Evolutionary conservation across 2,113 vertebrate species (phyloP), one percentile per base, ranked within the genome.

Genomic region (Casuarius casuarius): DNA sequence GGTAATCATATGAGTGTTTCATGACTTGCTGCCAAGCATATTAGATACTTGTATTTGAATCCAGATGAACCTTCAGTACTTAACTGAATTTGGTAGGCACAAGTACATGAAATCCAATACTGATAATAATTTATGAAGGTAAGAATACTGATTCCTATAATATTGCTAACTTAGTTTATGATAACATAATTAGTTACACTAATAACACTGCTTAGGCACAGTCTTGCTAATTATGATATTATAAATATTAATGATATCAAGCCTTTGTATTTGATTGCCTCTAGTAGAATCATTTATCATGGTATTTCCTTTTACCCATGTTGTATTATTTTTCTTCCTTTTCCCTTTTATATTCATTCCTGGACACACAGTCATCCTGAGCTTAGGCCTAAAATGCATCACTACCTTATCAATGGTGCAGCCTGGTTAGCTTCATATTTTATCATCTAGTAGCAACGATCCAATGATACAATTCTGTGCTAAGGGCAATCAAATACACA

Each of bases 211-310:
- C 97, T 97, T 96, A 96, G 96, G 94, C 93, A 96, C 89, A 89
- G 94, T 96, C 92, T 97, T 92, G 85, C 96, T 98, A 98, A 98
- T 98, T 97, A 98, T 90, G 98, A 94, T 97, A 96, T 95, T 96
- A 97, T 98, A 98, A 98, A 98, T 97, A 98, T 98, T 98, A 97
- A 98, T 97, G 96, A 93, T 94, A 94, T 96, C 92, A 89, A 95
- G 94, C 42, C 97, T 97, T 97, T 98, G 94, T 97, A 91, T 97
- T 97, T 97, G 97, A 98, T 97, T 98, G 94, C 94, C 92, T 93
- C 94, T 97, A 84, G 90, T 71, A 94, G 80, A 96, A 91, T 94
- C 93, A 95, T 98, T 97, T 91, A 95, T 97, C 96, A 95, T 1
- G 4, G 92, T 90, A 80, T 94, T 98, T 97, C 83, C 80, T 95